Evolutionary conservation across 1,140 invertebrate genomes (phyloP), one percentile per base, ranked within the genome.

Genomic region (Drosophila kikkawai): DNA sequence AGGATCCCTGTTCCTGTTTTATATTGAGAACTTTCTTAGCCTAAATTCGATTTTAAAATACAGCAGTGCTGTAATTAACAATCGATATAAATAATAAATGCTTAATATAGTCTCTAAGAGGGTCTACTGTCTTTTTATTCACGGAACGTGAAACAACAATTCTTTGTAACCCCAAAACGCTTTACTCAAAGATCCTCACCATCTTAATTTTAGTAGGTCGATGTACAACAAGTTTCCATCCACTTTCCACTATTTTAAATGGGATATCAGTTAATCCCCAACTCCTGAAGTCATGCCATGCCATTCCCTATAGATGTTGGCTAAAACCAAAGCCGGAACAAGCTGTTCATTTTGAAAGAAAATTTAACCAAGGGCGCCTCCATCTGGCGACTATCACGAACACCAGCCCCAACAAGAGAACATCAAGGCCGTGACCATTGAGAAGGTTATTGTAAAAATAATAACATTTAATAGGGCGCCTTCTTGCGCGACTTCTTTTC

Each of bases 401-500:
- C 7, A 7, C 39, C 15, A 41, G 37, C 13, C 37, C 13, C 39
- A 41, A 7, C 15, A 41, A 3, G 6, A n/a, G 6, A 15, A 15
- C 6, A 41, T 41, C 9, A 39, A 44, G 8, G 5, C 9, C 2
- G 11, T 12, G 12, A 13, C 1, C 1, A 26, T 26, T 26, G 2
- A 4, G 6, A 61, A 26, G 0, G 13, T 37, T 42, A 45, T 39
- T 67, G 9, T 53, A 17, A 44, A 17, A 17, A 2, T 17, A 37
- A 15, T 1, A 34, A 63, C 9, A 50, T 75, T 74, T 60, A 88
- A 53, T 88, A 88, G 3, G 84, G 84, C 2, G 51, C 58, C 29
- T 51, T 69, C 39, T 88, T 88, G 22, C 55, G 74, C 0, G 67
- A 59, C 15, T 90, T 84, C n/a, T 74, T 66, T 44, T 59, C 67